Evolutionary conservation across 2,888 invertebrate genomes (phyloP), one percentile per base, ranked within the genome.

Genomic region (Galeopsomyia nigrocyanea): DNA sequence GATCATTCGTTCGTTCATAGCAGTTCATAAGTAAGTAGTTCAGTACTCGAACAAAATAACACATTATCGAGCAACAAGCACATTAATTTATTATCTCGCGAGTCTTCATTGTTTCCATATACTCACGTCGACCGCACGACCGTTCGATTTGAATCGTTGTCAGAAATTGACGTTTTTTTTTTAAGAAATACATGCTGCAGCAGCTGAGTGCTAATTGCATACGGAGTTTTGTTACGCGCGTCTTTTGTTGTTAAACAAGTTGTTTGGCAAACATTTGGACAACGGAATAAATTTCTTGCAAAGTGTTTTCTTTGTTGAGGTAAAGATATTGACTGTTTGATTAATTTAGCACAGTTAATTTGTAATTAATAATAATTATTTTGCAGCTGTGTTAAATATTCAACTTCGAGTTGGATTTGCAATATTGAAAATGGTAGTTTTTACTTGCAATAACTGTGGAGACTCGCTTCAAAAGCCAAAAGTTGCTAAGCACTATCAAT

Each of bases 381-480:
- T 39, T 39, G 7, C 10, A 39, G 39, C 39, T 39, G 49, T 58
- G 31, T 2, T 47, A 5, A 49, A n/a, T 46, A 22, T 53, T 22
- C 31, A 64, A 58, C 58, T 6, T 16, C 7, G 53, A 69, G 39
- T 13, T 46, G 13, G 16, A 39, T 39, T 39, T 39, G 1, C 10
- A 39, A 39, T 39, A 17, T 50, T 21, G 49, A 71, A 6, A 46
- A 98, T 98, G 98, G 98, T 98, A 56, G 94, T 96, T 67, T 98
- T 98, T 85, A 95, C 94, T 14, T 98, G 98, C 86, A 94, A 94
- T 80, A 90, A 93, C 78, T 99, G 98, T 85, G 97, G 97, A 0
- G 95, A 95, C 75, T 92, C 95, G 51, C 87, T 97, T 49, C 96
- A 97, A 84, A 98, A 98, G 84, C 94, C 95, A 31, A 92, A 94